Conservation (phyloP, 1,140 invertebrate genomes). For the Drosophila watanabei region DNA sequence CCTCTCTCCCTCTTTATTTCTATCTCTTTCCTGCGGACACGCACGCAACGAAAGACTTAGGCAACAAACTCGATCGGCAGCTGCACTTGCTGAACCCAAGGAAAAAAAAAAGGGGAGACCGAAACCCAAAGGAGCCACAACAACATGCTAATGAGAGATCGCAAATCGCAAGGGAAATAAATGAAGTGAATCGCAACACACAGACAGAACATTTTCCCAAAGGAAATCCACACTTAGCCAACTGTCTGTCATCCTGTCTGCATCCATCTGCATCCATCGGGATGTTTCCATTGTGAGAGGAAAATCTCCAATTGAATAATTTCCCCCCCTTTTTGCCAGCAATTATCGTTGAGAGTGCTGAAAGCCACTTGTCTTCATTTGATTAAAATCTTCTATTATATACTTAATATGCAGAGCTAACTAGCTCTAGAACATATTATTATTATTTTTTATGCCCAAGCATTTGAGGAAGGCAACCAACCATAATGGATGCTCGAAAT, state of each 20-base stretch:
- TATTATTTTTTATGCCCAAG: neutral
- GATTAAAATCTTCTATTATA: neutral
- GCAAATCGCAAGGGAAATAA: constrained; percentile 30
- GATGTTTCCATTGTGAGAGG: constrained; percentile 18
- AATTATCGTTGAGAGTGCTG: constrained; percentile 15
- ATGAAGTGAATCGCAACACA: constrained; percentile 17
- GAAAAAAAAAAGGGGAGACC: neutral
- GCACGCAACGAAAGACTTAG: constrained; percentile 75
- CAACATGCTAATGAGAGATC: constrained; percentile 46
- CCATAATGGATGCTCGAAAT: constrained; percentile 34
- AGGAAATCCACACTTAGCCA: constrained; percentile 38
- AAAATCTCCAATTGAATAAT: constrained; percentile 13
- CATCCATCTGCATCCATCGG: neutral
- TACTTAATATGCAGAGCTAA: neutral
- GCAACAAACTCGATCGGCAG: constrained; percentile 65
- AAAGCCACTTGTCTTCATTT: constrained; percentile 12
- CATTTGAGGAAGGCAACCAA: no score
- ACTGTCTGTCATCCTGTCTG: constrained; percentile 8
- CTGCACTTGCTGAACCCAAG: constrained; percentile 25
- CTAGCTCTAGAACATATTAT: neutral
- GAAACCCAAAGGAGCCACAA: constrained; percentile 3
- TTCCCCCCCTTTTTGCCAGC: neutral
- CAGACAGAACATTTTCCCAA: constrained; percentile 4
- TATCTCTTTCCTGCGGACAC: neutral
- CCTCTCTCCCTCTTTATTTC: neutral